Evolutionary conservation across 2,797 vertebrate species (phyloP), one percentile per base, ranked within the genome.

Genomic region (Coregonus ussuriensis): DNA sequence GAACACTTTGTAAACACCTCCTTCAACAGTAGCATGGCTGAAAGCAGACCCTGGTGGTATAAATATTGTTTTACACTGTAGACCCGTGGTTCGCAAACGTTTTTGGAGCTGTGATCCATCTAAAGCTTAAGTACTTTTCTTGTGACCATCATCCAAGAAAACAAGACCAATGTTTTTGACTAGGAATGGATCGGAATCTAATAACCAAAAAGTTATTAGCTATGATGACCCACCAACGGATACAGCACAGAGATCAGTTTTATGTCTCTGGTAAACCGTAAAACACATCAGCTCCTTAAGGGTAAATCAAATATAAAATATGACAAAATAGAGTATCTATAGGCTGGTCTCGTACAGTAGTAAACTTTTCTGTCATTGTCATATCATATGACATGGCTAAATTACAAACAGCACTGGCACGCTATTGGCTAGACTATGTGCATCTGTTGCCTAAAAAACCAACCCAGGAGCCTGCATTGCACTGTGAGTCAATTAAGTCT

Each of bases 1-100:
- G 25, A 72, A 70, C 73, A 80, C 73, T 79, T 87, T 81, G 88
- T 86, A 86, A 89, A 90, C 82, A 84, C 84, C 79, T 85, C 41
- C 6, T 76, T n/a, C 81, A 47, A 47, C 41, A 85, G 62, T 78
- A 33, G 72, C 75, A 56, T 74, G 77, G 67, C 74, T 54, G 65
- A 75, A 51, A 59, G 80, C 75, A 82, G 75, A 83, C 74, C 25
- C 53, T 33, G 52, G 14, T 89, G 87, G 81, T 82, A 63, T 70
- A 81, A 75, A 81, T 72, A 84, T 87, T 91, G 0, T 47, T 80
- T 77, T 78, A 80, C 74, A 76, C 79, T 81, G 81, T 81, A 67
- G 78, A 31, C 56, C 59, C 9, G n/a, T n/a, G 56, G 6, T 62
- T 62, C 56, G 1, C 56, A 7, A n/a, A 21, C 3, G 56, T 7